Conservation (phyloP, 2,888 invertebrate genomes). For the Bembecia ichneumoniformis region DNA sequence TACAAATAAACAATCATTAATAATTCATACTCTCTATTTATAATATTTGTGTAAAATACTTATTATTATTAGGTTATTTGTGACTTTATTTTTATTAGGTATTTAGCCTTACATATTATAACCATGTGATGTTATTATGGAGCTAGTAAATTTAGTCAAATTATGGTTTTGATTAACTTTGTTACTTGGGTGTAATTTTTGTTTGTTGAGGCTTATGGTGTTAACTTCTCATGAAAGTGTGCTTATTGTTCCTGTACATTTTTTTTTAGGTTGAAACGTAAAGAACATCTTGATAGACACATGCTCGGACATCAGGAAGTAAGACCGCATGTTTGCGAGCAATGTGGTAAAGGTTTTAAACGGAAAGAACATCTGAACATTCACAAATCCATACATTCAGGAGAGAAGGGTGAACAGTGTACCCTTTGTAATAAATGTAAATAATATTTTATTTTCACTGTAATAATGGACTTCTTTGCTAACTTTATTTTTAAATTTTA, state of each 20-base stretch:
- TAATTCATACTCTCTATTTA: no score
- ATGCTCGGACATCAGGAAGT: constrained; percentile 83
- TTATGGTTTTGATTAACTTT: no score
- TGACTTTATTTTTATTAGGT: no score
- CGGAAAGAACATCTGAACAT: constrained; percentile 86
- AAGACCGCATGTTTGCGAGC: constrained; percentile 80
- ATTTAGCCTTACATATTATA: no score
- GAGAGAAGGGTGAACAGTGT: constrained; percentile 82
- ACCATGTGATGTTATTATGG: no score
- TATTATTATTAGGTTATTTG: no score
- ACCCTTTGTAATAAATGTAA: constrained; percentile 78
- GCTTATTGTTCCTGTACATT: background rate
- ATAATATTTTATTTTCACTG: constrained; percentile 14
- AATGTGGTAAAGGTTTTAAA: constrained; percentile 84
- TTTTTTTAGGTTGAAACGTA: constrained; percentile 74
- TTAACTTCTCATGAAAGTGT: background rate
- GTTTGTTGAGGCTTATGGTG: background rate
- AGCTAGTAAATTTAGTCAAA: no score
- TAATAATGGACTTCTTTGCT: no score
- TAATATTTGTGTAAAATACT: no score
- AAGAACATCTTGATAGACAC: constrained; percentile 83
- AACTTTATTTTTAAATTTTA: no score
- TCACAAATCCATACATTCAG: constrained; percentile 84
- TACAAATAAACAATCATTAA: no score
- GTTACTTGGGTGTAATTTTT: no score